Conservation (phyloP, 1,140 invertebrate species). For the Drosophila mayri region DNA sequence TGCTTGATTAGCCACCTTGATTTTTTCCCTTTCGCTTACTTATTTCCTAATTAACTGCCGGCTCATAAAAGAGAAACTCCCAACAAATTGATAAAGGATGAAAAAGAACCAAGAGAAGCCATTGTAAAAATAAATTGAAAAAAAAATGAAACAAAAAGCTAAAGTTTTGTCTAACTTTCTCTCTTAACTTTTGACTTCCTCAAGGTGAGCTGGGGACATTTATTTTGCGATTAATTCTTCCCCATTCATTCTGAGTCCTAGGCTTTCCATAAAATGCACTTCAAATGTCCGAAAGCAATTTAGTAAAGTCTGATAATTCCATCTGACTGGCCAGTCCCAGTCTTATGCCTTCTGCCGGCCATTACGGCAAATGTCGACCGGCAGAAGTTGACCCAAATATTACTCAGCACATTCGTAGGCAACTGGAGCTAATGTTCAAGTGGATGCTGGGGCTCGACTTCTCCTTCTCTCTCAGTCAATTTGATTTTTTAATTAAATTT, state of each 20-base stretch:
- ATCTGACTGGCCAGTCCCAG: constrained; percentile 39
- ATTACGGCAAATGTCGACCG: constrained; percentile 42
- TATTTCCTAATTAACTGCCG: constrained; percentile 67
- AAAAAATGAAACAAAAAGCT: not conserved
- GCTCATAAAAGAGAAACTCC: constrained; percentile 62
- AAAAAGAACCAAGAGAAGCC: constrained; percentile 13
- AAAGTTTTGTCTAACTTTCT: constrained; percentile 23
- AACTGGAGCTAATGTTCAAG: constrained; percentile 52
- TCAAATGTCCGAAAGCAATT: constrained; percentile 44
- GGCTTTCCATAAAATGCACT: constrained; percentile 48
- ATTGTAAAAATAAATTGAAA: constrained; percentile 74
- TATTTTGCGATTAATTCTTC: constrained; percentile 31
- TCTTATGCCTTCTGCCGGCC: constrained; percentile 38
- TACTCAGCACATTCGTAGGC: constrained; percentile 51
- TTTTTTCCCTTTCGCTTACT: constrained; percentile 39
- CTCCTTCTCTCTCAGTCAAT: constrained; percentile 44
- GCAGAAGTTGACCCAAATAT: constrained; percentile 54
- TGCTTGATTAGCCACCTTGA: constrained; percentile 34
- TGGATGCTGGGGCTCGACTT: constrained; percentile 23
- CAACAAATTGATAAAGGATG: constrained; percentile 27
- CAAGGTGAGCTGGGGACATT: constrained; percentile 37
- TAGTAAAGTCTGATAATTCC: constrained; percentile 49
- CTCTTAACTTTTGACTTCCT: constrained; percentile 25
- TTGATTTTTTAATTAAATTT: constrained; percentile 74
- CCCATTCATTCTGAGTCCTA: constrained; percentile 4